Evolutionary conservation across 2,888 invertebrate species (phyloP), one percentile per base, ranked within the genome.

Genomic region (Neoascia interrupta): DNA sequence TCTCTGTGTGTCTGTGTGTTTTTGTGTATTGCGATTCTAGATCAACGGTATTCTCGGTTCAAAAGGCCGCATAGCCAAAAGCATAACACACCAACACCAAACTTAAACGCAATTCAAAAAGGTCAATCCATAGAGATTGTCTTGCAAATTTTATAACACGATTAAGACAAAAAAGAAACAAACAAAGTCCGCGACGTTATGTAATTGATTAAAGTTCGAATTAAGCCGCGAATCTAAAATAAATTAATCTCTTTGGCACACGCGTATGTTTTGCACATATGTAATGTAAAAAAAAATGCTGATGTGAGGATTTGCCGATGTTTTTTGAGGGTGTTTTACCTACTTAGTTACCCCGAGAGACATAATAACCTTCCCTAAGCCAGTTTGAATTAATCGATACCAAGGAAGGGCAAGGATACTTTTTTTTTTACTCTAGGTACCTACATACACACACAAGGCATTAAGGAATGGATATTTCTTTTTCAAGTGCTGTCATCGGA

Each of bases 321-420:
- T n/a, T n/a, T n/a, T n/a, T n/a, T n/a, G n/a, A n/a, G n/a, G n/a
- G n/a, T n/a, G n/a, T n/a, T n/a, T n/a, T n/a, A n/a, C n/a, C n/a
- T n/a, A n/a, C n/a, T n/a, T n/a, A n/a, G n/a, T n/a, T n/a, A n/a
- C n/a, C n/a, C n/a, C n/a, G n/a, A n/a, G n/a, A n/a, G n/a, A n/a
- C n/a, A n/a, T n/a, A 31, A 56, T 56, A 37, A 47, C 47, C 45
- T 43, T 54, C 26, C 21, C 26, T 21, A 28, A n/a, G n/a, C n/a
- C 37, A 19, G 54, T 64, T 16, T 43, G 10, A 23, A 23, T 53
- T 19, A 64, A 64, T 68, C 66, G 47, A 68, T 68, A 68, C 15
- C 45, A 47, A 47, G 31, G 56, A 31, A 68, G 66, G 66, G 66
- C 56, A 49, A 47, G 66, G 56, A 56, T 56, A 47, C 43, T 26